Evolutionary conservation across 2,888 invertebrate genomes (phyloP).

Genomic region (Ganaspis brasiliensis): DNA sequence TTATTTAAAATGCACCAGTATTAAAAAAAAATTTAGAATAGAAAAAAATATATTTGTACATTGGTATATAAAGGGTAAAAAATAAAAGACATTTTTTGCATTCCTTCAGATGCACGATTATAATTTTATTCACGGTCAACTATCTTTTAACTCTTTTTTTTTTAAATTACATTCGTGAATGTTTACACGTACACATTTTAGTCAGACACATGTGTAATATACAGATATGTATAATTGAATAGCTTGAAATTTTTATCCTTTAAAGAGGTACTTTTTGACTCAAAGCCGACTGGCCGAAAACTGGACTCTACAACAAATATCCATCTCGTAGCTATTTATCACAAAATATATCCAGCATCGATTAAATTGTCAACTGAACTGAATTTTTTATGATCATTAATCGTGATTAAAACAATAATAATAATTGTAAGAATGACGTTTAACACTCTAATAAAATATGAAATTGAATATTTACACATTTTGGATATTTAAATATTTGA

Average conservation of each 20-base stretch:
- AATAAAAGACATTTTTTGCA: neutral
- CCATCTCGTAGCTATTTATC: conserved; percentile 17
- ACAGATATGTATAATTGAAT: conserved; percentile 36
- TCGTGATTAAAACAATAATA: neutral
- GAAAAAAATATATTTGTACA: too few relatives aligned
- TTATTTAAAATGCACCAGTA: too few relatives aligned
- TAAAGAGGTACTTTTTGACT: conserved; percentile 75
- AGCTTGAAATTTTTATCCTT: conserved; percentile 51
- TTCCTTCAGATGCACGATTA: conserved; percentile 62
- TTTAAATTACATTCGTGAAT: conserved; percentile 60
- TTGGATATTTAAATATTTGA: too few relatives aligned
- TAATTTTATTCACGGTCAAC: conserved; percentile 70
- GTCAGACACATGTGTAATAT: conserved; percentile 53
- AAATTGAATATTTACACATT: too few relatives aligned
- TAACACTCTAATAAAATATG: too few relatives aligned
- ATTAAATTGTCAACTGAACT: neutral
- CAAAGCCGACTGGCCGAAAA: conserved; percentile 69
- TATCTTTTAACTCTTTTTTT: conserved; percentile 57
- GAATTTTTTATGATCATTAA: neutral
- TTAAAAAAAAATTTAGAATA: too few relatives aligned
- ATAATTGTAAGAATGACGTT: neutral
- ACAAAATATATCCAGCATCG: conserved; percentile 7
- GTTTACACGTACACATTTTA: conserved; percentile 59
- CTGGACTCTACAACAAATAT: conserved; percentile 46
- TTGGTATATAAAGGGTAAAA: neutral